phyloP scores from a whole-genome alignment of 2,113 vertebrate genomes.

The Scolopax mira region DNA sequence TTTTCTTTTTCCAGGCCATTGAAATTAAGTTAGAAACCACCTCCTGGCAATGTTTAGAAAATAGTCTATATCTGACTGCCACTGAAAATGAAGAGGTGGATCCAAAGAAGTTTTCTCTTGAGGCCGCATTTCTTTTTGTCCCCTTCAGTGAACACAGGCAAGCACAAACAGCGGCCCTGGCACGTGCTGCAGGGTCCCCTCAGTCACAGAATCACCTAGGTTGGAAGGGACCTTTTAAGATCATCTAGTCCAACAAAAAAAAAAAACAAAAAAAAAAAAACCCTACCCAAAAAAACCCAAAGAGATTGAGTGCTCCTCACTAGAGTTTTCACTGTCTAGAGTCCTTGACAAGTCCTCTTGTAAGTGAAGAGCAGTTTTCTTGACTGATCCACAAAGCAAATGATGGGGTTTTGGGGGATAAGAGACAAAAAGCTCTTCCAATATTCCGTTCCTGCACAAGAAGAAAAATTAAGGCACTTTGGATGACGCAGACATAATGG shows the following conservation, averaged over 20 bases:
- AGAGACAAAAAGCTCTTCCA: not conserved
- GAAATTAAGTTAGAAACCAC: not conserved
- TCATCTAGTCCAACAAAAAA: too few species aligned
- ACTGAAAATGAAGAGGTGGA: not conserved
- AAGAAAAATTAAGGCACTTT: not conserved
- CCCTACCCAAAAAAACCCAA: too few species aligned
- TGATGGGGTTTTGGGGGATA: not conserved
- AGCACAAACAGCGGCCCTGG: not conserved
- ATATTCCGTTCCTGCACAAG: not conserved
- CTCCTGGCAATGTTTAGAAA: not conserved
- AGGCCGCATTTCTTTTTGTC: not conserved
- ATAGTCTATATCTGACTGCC: not conserved
- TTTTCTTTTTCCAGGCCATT: not conserved
- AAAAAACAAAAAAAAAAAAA: too few species aligned
- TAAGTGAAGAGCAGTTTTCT: not conserved
- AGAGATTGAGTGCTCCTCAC: not conserved
- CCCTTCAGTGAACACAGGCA: not conserved
- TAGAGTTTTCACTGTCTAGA: not conserved
- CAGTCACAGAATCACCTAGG: not conserved
- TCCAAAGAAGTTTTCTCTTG: not conserved
- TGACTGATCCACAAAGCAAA: not conserved
- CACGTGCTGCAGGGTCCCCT: not conserved
- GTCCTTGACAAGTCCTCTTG: not conserved
- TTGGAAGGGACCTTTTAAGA: too few species aligned
- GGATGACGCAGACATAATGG: not conserved